Base-by-base conservation (phyloP, 2,888 invertebrate species). In the Hoplodrina ambigua region DNA sequence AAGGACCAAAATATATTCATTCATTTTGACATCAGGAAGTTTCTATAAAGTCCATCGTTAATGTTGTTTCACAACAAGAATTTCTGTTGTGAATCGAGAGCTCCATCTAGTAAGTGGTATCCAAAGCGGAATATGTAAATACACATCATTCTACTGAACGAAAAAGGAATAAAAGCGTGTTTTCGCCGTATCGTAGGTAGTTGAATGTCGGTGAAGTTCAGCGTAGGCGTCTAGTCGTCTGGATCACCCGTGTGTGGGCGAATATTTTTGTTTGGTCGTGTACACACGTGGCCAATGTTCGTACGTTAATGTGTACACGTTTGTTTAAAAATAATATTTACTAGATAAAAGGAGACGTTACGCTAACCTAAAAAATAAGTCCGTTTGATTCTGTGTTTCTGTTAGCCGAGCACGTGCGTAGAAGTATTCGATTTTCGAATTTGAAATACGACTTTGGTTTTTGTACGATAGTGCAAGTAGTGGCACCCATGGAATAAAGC, bases 191-290 rank as follows among this genome's bases (percentile, higher is more conserved):
- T 59, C 25, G 58, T 65, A 72, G 69, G 75, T 71, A 55, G 72
- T 67, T 60, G 66, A 75, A 78, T 78, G 76, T 70, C 58, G 64
- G 59, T 61, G 78, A 78, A 78, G 69, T 64, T 69, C 69, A 64
- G 55, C 63, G 83, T 84, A 67, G 83, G 84, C 84, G 84, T 83
- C 84, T 67, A 57, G 59, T 72, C 60, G 84, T 83, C 84, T 84
- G 81, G 75, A 76, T 62, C 69, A 68, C 64, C 64, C 20, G 69
- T 71, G 83, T 77, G 83, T 81, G 84, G 83, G 84, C 83, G 84
- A 80, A 72, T 83, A 84, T 84, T 84, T 84, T 84, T 81, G 78
- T 84, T 76, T 72, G 67, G 58, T 70, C 65, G 81, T 69, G 74
- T 70, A 72, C 75, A 73, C 81, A 81, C 84, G 82, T 79, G 81